Base-by-base conservation (phyloP, 2,888 invertebrate species). In the Drosophila siamana region DNA sequence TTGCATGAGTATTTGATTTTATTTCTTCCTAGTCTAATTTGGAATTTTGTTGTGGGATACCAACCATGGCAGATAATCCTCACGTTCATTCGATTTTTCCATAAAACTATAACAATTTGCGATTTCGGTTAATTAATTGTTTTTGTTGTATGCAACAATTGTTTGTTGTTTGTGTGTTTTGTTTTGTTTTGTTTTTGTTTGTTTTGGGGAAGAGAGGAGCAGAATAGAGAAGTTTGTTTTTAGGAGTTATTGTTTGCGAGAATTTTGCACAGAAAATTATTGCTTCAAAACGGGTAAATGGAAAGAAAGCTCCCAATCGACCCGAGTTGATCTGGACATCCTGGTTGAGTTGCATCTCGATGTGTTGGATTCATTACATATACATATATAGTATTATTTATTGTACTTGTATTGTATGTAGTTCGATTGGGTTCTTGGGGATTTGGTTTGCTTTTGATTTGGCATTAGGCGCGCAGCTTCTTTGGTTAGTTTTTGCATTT, bases 21-120 rank as follows among this genome's bases (percentile, higher is more conserved):
- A 43, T 11, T 43, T 43, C 22, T 66, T 74, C 78, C 81, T 80
- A 85, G 19, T 52, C 80, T 87, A 82, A 40, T 48, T 65, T 67
- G 44, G 63, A 48, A 43, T 54, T 67, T 46, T 60, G 38, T 26
- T 62, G 60, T 71, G 69, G 73, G 74, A 94, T 95, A 95, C 95
- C 95, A 95, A 95, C 95, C 95, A 95, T 94, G 95, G 95, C 93
- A 95, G 94, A 94, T 94, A 95, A 93, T 95, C 95, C 95, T 95
- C 91, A 80, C 91, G 91, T 82, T 95, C 95, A 93, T 94, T 94
- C 87, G 93, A 92, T 93, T 95, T 95, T 94, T 95, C 95, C 95
- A 95, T 95, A 94, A 94, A 95, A 95, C 95, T 95, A 82, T 38
- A 63, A 69, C 63, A 47, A 46, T 44, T 67, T 67, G 54, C 30